Base-by-base conservation (phyloP, 53 echinoderm and acorn worm genomes). In the Holothuria leucospilota region DNA sequence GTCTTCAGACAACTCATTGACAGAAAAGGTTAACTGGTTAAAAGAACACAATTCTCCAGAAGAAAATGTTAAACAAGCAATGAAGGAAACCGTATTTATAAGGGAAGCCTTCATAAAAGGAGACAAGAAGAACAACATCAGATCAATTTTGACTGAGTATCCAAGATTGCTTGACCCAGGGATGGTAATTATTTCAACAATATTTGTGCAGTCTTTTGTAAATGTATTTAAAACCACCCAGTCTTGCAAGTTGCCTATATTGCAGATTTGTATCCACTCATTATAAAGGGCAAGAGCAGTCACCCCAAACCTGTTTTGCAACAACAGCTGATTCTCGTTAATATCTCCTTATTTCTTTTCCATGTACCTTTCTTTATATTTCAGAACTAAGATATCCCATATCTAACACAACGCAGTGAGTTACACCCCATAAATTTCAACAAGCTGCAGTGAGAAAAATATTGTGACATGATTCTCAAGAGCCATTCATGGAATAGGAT, bases 161-260 rank as follows among this genome's bases (percentile, higher is more conserved):
- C 85, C 85, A 59, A 85, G 85, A 85, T 56, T 85, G 59, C 85
- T 85, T 29, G 70, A 71, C 53, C 59, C 85, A 56, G 85, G 85
- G 70, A 71, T 85, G 71, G 71, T 85, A 84, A 67, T 38, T 66
- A 66, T 69, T 69, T n/a, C 15, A 29, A 69, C 69, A 26, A 69
- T 27, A 29, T 69, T 29, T 69, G 15, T 8, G 69, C 38, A 26
- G 29, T 28, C 26, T 69, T 69, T 24, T 69, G 25, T 29, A 63
- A 10, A 26, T 63, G 4, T 63, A 63, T n/a, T 63, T 24, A 9
- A 20, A 63, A n/a, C 64, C 27, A 24, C 64, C 5, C 27, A 26
- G 27, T 26, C 64, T 63, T 63, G 23, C 8, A 63, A 63, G 64
- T 63, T 63, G n/a, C 23, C 64, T 63, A 63, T 63, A 63, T 63